phyloP scores from a whole-genome alignment of 1,140 invertebrate species.

The Drosophila repleta region DNA sequence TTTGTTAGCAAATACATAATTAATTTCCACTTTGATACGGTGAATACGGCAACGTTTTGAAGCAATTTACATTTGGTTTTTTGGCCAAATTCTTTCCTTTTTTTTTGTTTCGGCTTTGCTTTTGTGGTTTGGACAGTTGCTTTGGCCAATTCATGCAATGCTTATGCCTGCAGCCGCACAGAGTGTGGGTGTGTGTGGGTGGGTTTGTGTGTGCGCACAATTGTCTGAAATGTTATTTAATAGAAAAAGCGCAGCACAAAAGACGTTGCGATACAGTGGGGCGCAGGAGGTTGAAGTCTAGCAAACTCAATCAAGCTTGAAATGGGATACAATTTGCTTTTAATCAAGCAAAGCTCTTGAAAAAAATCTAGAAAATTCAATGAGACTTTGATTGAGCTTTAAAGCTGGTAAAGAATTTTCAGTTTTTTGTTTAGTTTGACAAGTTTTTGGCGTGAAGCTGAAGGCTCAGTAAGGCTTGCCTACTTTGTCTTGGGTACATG shows the following conservation, averaged over 20 bases:
- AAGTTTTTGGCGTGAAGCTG: too few relatives aligned
- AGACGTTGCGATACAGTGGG: conserved; percentile 30
- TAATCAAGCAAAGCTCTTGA: too few relatives aligned
- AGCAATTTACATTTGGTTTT: background rate
- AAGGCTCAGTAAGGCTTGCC: too few relatives aligned
- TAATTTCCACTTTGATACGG: conserved; percentile 12
- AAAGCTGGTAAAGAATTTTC: too few relatives aligned
- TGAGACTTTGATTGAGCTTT: too few relatives aligned
- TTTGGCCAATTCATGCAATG: background rate
- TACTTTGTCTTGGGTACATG: too few relatives aligned
- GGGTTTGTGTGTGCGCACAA: conserved; percentile 32
- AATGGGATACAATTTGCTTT: background rate
- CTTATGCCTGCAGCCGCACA: conserved; percentile 13
- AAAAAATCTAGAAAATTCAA: too few relatives aligned
- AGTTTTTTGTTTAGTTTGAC: too few relatives aligned
- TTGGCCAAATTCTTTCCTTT: conserved; percentile 56
- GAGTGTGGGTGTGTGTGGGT: too few relatives aligned
- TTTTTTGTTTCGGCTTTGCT: too few relatives aligned
- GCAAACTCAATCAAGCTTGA: background rate
- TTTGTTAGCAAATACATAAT: conserved; percentile 4
- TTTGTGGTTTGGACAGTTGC: conserved; percentile 30
- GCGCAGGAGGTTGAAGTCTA: background rate
- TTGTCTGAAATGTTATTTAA: conserved; percentile 79
- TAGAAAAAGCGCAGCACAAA: conserved; percentile 67
- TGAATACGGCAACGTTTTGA: background rate